A percentile compares a stretch with the other conserved stretches of the same genome.
Conservation (phyloP, 1,140 invertebrate genomes). For the Drosophila nasuta region DNA sequence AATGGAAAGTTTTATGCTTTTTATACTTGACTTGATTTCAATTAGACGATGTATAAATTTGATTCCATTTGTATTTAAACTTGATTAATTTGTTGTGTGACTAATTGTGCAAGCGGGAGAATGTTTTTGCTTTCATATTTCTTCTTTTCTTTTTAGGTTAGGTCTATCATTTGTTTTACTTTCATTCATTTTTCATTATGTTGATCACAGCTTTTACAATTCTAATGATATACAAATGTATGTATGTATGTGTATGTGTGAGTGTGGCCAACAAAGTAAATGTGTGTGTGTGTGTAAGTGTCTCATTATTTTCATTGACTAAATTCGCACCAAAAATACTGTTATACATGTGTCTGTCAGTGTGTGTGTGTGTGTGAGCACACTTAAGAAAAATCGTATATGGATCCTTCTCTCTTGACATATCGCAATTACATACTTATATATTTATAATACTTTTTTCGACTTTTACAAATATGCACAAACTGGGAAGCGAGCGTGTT, state of each 20-base stretch:
- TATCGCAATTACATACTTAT: slow-evolving; percentile 37
- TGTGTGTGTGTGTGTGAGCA: slow-evolving; percentile 20
- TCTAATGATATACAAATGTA: slow-evolving; percentile 73
- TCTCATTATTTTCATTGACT: slow-evolving; percentile 29
- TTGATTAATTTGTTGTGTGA: slow-evolving; percentile 24
- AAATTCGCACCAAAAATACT: slow-evolving; percentile 69
- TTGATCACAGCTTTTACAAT: slow-evolving; percentile 82
- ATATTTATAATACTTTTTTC: slow-evolving; percentile 64
- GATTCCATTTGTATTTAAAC: slow-evolving; percentile 11
- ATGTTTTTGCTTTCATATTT: slow-evolving; percentile 21
- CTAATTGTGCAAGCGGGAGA: slow-evolving; percentile 39
- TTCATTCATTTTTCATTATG: slow-evolving; percentile 24
- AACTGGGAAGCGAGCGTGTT: slow-evolving; percentile 2
- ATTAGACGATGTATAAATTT: background rate
- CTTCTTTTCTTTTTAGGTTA: slow-evolving; percentile 4
- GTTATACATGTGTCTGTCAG: slow-evolving; percentile 40
- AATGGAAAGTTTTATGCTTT: slow-evolving; percentile 53
- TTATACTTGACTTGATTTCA: slow-evolving; percentile 14
- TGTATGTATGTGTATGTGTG: slow-evolving; percentile 8
- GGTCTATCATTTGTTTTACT: background rate
- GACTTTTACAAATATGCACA: slow-evolving; percentile 54
- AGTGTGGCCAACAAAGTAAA: slow-evolving; percentile 8
- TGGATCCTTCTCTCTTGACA: slow-evolving; percentile 23
- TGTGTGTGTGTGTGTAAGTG: slow-evolving; percentile 17
- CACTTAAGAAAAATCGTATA: background rate